Evolutionary conservation across 1,140 invertebrate species (phyloP).

Genomic region (Trigoniulus corallinus): DNA sequence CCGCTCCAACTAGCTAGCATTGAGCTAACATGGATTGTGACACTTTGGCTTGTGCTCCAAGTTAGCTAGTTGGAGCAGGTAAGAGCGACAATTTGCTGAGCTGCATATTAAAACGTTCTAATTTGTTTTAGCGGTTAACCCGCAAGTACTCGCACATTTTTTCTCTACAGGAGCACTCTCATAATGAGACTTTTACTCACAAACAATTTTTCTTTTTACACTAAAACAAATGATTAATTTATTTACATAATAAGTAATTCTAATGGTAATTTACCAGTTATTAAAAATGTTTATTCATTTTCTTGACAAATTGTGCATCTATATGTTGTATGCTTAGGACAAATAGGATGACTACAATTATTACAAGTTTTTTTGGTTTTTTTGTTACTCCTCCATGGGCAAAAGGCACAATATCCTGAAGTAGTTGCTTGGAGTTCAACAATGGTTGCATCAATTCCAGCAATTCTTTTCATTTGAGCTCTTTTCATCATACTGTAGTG

Average conservation of each 20-base stretch:
- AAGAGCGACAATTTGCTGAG: no score
- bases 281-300: not conserved
- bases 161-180: not conserved
- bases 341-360: not conserved
- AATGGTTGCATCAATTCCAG: not conserved
- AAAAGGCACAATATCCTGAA: not conserved
- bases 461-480: not conserved
- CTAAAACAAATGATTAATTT: not conserved
- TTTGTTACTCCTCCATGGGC: not conserved
- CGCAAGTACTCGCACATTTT: not conserved
- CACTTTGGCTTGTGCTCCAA: no score
- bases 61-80: no score
- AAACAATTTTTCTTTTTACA: not conserved
- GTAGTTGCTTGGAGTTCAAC: not conserved
- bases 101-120: no score
- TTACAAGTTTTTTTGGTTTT: not conserved
- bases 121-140: not conserved
- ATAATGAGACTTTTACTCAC: not conserved
- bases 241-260: no score
- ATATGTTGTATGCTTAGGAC: not conserved
- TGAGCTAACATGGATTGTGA: no score
- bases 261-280: no score
- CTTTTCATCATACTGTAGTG: not conserved
- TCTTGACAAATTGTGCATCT: not conserved
- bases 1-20: no score